These are phyloP conservation scores for Drosophila insularis DNA, from an alignment of 1,140 invertebrate species.

Conservation along the genomic window DNA sequence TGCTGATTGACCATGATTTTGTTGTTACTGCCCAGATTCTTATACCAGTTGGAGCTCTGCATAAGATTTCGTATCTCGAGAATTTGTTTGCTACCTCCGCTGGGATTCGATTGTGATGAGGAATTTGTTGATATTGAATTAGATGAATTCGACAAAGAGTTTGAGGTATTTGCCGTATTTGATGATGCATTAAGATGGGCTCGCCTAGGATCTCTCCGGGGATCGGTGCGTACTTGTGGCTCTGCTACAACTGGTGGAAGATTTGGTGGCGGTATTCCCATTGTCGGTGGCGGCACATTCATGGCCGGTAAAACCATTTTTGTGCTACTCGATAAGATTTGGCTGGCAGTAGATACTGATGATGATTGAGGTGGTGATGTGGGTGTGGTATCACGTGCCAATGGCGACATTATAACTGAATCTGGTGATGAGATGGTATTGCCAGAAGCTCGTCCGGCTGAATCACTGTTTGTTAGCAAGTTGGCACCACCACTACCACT, in stretches of 20 bases:
- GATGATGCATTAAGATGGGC: conserved; percentile 43
- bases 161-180: neutral
- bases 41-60: conserved; percentile 87
- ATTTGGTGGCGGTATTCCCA: conserved; percentile 22
- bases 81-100: conserved; percentile 68
- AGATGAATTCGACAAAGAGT: neutral
- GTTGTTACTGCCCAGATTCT: conserved; percentile 86
- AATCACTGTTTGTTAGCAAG: conserved; percentile 4
- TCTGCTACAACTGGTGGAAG: neutral
- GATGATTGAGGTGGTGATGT: conserved; percentile 44
- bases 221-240: conserved; percentile 40
- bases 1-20: conserved; percentile 87
- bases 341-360: neutral
- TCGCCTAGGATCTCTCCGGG: conserved; percentile 59
- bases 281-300: conserved; percentile 50
- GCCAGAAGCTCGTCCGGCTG: neutral
- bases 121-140: neutral
- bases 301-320: conserved; percentile 29
- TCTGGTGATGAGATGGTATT: conserved; percentile 58
- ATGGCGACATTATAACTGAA: conserved; percentile 13
- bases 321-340: neutral
- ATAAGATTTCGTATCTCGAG: conserved; percentile 84
- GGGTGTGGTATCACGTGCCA: conserved; percentile 41
- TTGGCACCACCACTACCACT: neutral
- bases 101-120: conserved; percentile 13